phyloP scores from a whole-genome alignment of 1,140 invertebrate species.

The Dinoponera quadriceps region DNA sequence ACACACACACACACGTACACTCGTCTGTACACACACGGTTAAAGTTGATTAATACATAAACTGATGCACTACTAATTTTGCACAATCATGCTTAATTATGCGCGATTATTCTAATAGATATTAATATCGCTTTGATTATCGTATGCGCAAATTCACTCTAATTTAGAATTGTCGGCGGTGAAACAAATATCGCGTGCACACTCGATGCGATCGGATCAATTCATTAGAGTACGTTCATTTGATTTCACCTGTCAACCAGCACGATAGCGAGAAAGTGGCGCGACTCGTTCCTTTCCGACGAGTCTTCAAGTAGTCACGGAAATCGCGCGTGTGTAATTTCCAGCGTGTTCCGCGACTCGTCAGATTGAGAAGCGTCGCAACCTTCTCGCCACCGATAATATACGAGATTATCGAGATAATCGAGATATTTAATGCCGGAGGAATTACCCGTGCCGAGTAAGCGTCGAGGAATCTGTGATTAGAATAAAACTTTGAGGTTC shows the following conservation, averaged over 20 bases:
- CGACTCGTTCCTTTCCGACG: too few species aligned
- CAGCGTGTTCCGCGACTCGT: too few species aligned
- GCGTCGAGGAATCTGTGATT: not conserved
- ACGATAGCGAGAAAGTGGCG: too few species aligned
- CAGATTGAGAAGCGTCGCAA: too few species aligned
- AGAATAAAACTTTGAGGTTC: not conserved
- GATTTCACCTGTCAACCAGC: not conserved
- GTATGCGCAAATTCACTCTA: slow-evolving; percentile 8
- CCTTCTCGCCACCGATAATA: too few species aligned
- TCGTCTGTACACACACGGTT: not conserved
- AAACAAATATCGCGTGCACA: slow-evolving; percentile 7
- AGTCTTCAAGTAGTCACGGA: too few species aligned
- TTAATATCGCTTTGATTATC: slow-evolving; percentile 41
- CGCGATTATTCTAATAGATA: slow-evolving; percentile 44
- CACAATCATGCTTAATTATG: slow-evolving; percentile 35
- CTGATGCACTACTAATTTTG: slow-evolving; percentile 29
- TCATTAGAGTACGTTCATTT: not conserved
- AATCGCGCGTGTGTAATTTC: too few species aligned
- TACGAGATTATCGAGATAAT: not conserved
- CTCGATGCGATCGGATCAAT: not conserved
- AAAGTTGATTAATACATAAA: slow-evolving; percentile 10
- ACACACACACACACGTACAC: not conserved
- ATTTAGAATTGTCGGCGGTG: not conserved
- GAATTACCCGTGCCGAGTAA: not conserved
- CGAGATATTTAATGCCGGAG: not conserved